These are phyloP conservation scores for Andrena trimmerana DNA, from an alignment of 2,888 invertebrate species.

Conservation along the genomic window DNA sequence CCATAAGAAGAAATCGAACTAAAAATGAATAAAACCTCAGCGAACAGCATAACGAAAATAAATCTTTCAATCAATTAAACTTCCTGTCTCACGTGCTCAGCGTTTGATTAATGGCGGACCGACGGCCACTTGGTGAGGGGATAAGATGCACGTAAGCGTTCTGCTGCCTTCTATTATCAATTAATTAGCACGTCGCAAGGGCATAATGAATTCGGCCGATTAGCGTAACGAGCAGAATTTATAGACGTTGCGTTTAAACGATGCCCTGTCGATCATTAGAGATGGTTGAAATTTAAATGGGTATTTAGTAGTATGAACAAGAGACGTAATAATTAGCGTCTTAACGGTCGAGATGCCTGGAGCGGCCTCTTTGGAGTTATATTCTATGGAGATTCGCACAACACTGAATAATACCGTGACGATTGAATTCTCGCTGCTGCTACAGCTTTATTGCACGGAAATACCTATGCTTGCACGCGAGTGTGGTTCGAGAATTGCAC, in stretches of 20 bases:
- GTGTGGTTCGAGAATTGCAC: neutral
- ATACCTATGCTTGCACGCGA: slow-evolving; percentile 1
- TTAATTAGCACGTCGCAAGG: slow-evolving; percentile 14
- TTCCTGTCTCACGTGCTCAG: neutral
- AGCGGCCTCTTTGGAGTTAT: neutral
- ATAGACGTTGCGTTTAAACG: neutral
- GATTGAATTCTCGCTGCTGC: slow-evolving; percentile 18
- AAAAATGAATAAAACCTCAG: neutral
- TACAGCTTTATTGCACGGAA: slow-evolving; percentile 6
- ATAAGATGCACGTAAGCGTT: slow-evolving; percentile 13
- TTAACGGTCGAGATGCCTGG: neutral
- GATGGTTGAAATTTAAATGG: neutral
- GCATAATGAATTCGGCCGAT: slow-evolving; percentile 37
- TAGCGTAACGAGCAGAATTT: slow-evolving; percentile 22
- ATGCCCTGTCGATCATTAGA: slow-evolving; percentile 1
- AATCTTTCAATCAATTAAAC: neutral
- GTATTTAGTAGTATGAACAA: neutral
- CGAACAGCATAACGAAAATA: neutral
- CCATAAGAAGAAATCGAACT: too few relatives aligned
- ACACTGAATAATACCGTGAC: slow-evolving; percentile 26
- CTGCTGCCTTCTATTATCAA: slow-evolving; percentile 4
- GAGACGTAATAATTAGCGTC: slow-evolving; percentile 25
- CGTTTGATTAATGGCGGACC: neutral
- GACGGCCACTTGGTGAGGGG: neutral
- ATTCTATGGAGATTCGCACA: slow-evolving; percentile 18